Evolutionary conservation across 1,140 invertebrate genomes (phyloP), one percentile per base, ranked within the genome.

Genomic region (Lepidurus couesii): DNA sequence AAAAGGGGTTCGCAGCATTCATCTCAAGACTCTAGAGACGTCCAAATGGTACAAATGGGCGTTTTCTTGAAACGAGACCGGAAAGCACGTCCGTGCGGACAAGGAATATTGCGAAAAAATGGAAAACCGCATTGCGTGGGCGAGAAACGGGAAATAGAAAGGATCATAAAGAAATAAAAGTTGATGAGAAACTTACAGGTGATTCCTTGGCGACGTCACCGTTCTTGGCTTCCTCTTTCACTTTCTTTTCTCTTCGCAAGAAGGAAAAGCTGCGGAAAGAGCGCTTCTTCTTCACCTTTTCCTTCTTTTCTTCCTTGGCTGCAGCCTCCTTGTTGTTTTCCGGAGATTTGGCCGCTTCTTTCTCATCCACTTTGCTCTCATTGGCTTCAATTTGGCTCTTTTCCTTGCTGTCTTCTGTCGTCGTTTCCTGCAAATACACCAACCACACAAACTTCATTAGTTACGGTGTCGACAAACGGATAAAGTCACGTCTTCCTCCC

Each of bases 221-320:
- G 77, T 83, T 83, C 75, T 82, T 82, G 43, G 81, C 81, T 26
- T 83, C 82, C 44, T 83, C 82, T 74, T 83, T 83, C 1, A 79
- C 79, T 77, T 83, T 82, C 79, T 83, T 83, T 75, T 83, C 82
- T 78, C 81, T 82, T 43, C 82, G 79, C 44, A 83, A 79, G 76
- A 83, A 83, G 79, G 82, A 83, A 80, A 83, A 82, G 75, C 79
- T 80, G 16, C 82, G 81, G 81, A 83, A 81, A 21, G 81, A 82
- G 44, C 79, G 65, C 78, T 83, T 83, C 80, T 83, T 83, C 44
- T 81, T 77, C 11, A 82, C 82, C 79, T 83, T 83, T 65, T 83
- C 82, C 79, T 83, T 80, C 53, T 80, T 80, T 65, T 79, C 74
- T 75, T 76, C 78, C 78, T 80, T 65, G 43, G 73, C 73, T 13